Conservation (phyloP, 2,113 vertebrate species). For the Crotophaga sulcirostris region DNA sequence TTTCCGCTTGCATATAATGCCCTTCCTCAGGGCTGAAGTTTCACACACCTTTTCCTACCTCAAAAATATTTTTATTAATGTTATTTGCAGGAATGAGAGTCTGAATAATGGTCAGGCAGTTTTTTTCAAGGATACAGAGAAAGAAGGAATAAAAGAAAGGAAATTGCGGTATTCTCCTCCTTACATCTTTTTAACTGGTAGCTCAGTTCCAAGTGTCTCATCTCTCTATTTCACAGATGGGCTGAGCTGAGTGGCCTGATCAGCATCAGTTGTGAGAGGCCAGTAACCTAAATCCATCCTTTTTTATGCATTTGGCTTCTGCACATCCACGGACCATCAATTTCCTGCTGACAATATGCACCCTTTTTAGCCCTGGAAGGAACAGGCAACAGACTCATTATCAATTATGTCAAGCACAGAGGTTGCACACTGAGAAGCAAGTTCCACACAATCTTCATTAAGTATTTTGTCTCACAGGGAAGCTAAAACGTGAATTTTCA, state of each 20-base stretch:
- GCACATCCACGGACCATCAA: not conserved
- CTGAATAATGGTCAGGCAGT: not conserved
- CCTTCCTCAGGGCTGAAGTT: not conserved
- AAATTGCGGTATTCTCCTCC: not conserved
- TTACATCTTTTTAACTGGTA: not conserved
- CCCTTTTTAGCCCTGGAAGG: not conserved
- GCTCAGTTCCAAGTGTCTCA: not conserved
- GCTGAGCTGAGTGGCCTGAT: not conserved
- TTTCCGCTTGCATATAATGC: not conserved
- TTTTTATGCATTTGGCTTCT: not conserved
- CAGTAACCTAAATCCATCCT: not conserved
- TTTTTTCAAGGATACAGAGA: not conserved
- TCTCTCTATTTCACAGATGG: not conserved
- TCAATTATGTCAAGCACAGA: rapidly evolving
- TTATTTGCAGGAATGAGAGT: not conserved
- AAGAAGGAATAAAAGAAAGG: not conserved
- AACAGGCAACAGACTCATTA: not conserved
- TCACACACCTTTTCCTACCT: not conserved
- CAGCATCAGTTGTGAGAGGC: not conserved
- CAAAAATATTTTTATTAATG: not conserved
- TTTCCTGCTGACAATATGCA: not conserved
- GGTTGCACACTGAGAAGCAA: not conserved
- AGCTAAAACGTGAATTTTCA: not conserved
- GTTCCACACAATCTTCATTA: not conserved
- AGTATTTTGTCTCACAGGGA: not conserved